Evolutionary conservation across 2,797 vertebrate species (phyloP), one percentile per base, ranked within the genome.

Genomic region (Tarsius wallacei): DNA sequence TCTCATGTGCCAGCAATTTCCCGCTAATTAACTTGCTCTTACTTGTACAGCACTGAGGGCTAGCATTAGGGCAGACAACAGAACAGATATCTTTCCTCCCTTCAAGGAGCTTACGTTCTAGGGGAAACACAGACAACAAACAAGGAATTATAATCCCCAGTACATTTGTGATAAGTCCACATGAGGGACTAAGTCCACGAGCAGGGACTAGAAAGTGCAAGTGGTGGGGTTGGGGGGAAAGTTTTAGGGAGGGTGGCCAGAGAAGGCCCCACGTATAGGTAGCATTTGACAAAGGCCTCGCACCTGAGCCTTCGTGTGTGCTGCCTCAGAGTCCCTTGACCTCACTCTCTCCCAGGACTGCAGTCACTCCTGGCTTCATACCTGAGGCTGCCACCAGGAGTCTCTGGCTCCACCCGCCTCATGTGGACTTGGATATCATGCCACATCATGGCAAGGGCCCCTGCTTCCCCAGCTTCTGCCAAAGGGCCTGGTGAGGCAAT

Each of bases 271-370:
- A 1, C 0, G 9, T 1, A 4, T 6, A 16, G 28, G 64, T 3
- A 59, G 13, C 17, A 0, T 13, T 17, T 49, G 51, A 33, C 28
- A n/a, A 15, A 9, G n/a, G 10, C 36, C 55, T n/a, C 13, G 24
- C 0, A 0, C 16, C 6, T 0, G 49, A 8, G 47, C 12, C 26
- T n/a, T 12, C 9, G 0, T 0, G 2, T 1, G 19, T 5, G 7
- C 49, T 13, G 42, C 68, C 9, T 36, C 42, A 26, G 24, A 59
- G 36, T 47, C 24, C 49, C 21, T 9, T 0, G 0, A 22, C 71
- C 33, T 15, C 17, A 0, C 71, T 17, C n/a, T 21, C 84, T 4
- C 19, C 6, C 7, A 12, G 59, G 55, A 42, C 24, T 4, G 55
- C 15, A 19, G 77, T 57, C 36, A 10, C 51, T 77, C 63, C 55